Conservation (phyloP, 2,797 vertebrate genomes). For the Falco novaeseelandiae region DNA sequence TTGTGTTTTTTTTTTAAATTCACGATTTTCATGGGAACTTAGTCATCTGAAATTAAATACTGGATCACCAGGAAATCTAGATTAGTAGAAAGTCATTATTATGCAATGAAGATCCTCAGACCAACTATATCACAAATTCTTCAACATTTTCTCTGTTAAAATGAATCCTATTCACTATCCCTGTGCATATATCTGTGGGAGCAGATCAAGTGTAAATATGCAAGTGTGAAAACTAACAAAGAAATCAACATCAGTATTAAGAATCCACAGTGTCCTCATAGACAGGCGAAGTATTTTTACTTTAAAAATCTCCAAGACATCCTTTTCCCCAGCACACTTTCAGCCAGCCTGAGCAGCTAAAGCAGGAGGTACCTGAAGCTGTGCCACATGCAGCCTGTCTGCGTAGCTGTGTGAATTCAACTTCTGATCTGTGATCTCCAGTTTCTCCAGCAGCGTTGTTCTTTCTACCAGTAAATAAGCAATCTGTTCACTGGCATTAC, state of each 20-base stretch:
- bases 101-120: not conserved
- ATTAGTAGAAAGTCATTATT: not conserved
- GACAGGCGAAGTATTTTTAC: not conserved
- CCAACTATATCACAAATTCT: not conserved
- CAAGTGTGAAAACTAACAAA: not conserved
- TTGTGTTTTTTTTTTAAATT: not conserved
- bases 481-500: constrained; percentile 86
- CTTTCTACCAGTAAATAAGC: constrained; percentile 88
- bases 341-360: not conserved
- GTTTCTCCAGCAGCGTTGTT: constrained; percentile 81
- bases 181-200: not conserved
- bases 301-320: not conserved
- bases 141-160: not conserved
- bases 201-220: not conserved
- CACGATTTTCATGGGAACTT: not conserved
- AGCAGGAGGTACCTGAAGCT: constrained; percentile 80
- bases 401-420: constrained; percentile 72
- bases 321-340: not conserved
- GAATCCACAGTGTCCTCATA: not conserved
- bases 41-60: not conserved
- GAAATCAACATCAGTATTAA: not conserved
- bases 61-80: not conserved
- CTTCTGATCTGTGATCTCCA: constrained; percentile 80
- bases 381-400: constrained; percentile 68
- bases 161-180: not conserved